Conservation (phyloP, 2,888 invertebrate species). For the Steinernema carpocapsae region DNA sequence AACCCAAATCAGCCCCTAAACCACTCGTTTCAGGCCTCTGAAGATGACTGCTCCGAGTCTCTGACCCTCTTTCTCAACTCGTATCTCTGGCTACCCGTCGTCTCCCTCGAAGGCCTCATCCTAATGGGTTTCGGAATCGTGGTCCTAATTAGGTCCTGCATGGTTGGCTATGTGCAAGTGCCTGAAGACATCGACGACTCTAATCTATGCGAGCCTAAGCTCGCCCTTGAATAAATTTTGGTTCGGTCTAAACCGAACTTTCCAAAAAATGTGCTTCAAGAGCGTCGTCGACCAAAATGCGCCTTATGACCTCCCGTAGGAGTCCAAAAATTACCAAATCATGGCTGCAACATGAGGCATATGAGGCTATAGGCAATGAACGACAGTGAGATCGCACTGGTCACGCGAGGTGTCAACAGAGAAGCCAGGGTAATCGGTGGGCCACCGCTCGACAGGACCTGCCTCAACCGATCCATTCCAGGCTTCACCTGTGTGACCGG, state of each 20-base stretch:
- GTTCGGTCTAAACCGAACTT: not conserved
- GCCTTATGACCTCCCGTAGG: not conserved
- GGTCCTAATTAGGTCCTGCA: not conserved
- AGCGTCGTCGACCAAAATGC: not conserved
- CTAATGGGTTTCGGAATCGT: constrained; percentile 23
- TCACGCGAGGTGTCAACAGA: too few relatives aligned
- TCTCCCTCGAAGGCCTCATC: not conserved
- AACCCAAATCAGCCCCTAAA: not conserved
- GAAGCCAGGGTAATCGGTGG: too few relatives aligned
- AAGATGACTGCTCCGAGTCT: not conserved
- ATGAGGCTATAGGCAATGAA: not conserved
- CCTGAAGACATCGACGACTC: not conserved
- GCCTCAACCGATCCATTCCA: too few relatives aligned
- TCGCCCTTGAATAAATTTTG: not conserved
- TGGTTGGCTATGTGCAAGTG: constrained; percentile 7
- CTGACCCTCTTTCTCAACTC: constrained; percentile 2
- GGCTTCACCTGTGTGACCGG: too few relatives aligned
- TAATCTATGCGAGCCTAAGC: not conserved
- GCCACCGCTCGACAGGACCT: too few relatives aligned
- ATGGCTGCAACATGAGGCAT: not conserved
- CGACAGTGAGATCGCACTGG: too few relatives aligned
- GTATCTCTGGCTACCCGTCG: constrained; percentile 3
- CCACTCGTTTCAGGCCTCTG: not conserved
- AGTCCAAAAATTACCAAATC: not conserved
- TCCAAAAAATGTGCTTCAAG: not conserved